Evolutionary conservation across 2,888 invertebrate species (phyloP).

Genomic region (Anagyrus pseudococci): DNA sequence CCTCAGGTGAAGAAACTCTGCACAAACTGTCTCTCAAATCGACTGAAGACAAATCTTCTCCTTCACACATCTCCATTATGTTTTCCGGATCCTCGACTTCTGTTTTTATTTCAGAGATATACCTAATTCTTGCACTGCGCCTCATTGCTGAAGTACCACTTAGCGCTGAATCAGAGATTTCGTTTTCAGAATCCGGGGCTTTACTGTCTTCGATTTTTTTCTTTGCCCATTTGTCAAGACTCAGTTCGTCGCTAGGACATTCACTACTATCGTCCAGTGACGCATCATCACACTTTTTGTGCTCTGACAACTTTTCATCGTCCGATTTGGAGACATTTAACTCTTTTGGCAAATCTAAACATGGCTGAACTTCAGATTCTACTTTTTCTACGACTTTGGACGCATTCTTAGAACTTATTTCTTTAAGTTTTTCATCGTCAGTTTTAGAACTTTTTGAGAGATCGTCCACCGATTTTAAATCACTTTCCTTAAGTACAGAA

Average conservation of each 20-base stretch:
- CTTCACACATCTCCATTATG: conserved; percentile 22
- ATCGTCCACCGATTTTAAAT: conserved; percentile 34
- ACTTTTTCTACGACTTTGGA: conserved; percentile 23
- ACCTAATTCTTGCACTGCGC: conserved; percentile 35
- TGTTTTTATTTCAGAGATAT: conserved; percentile 27
- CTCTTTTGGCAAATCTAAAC: conserved; percentile 10
- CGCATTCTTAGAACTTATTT: conserved; percentile 42
- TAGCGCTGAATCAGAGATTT: conserved; percentile 16
- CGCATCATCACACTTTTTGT: conserved; percentile 32
- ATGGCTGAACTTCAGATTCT: conserved; percentile 3
- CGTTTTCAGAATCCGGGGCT: conserved; percentile 27
- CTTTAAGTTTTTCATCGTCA: conserved; percentile 52
- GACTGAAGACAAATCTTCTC: conserved; percentile 34
- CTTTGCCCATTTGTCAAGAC: conserved; percentile 23
- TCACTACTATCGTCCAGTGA: conserved; percentile 13
- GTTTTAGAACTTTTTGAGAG: conserved; percentile 48
- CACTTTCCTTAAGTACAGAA: conserved; percentile 7
- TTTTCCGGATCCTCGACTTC: conserved; percentile 29
- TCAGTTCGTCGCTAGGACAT: conserved; percentile 26
- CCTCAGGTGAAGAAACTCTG: conserved; percentile 34
- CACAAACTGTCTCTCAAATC: conserved; percentile 37
- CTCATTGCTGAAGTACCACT: conserved; percentile 18
- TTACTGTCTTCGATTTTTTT: conserved; percentile 14
- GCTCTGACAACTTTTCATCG: conserved; percentile 48
- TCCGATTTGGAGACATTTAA: conserved; percentile 46